Evolutionary conservation across 2,888 invertebrate genomes (phyloP).

Genomic region (Zhuqinia jingwanae): DNA sequence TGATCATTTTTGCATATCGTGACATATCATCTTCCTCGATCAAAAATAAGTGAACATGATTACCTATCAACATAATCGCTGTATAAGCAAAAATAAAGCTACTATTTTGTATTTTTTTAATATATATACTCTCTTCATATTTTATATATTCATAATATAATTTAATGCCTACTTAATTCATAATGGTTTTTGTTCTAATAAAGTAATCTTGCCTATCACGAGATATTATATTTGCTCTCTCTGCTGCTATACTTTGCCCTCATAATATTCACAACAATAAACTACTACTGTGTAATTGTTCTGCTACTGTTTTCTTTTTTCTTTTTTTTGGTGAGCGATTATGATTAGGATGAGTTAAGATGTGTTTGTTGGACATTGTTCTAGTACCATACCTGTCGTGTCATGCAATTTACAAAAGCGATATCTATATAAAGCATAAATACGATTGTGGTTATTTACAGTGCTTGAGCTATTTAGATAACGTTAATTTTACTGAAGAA

Average conservation of each 20-base stretch:
- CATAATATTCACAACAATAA: constrained; percentile 14
- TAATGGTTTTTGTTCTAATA: not conserved
- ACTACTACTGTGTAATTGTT: constrained; percentile 24
- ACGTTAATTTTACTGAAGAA: too few species aligned
- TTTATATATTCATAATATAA: constrained; percentile 17
- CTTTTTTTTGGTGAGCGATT: not conserved
- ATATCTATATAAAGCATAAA: too few species aligned
- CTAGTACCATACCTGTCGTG: too few species aligned
- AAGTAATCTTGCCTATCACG: not conserved
- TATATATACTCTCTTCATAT: not conserved
- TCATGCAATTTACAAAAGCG: too few species aligned
- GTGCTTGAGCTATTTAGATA: too few species aligned
- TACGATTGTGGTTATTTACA: too few species aligned
- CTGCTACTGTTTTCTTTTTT: constrained; percentile 19
- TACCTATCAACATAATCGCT: constrained; percentile 20
- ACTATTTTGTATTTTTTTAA: constrained; percentile 2
- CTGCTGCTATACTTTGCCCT: constrained; percentile 15
- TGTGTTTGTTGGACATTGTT: too few species aligned
- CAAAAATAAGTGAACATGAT: constrained; percentile 41
- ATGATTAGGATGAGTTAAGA: not conserved
- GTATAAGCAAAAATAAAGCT: not conserved
- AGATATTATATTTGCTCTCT: not conserved
- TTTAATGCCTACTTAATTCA: not conserved
- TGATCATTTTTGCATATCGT: constrained; percentile 62
- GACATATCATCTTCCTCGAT: constrained; percentile 64